Percentiles rank a stretch among this genome's conserved stretches.
Evolutionary conservation across 2,888 invertebrate species (phyloP).

Genomic region (Ganaspis brasiliensis): DNA sequence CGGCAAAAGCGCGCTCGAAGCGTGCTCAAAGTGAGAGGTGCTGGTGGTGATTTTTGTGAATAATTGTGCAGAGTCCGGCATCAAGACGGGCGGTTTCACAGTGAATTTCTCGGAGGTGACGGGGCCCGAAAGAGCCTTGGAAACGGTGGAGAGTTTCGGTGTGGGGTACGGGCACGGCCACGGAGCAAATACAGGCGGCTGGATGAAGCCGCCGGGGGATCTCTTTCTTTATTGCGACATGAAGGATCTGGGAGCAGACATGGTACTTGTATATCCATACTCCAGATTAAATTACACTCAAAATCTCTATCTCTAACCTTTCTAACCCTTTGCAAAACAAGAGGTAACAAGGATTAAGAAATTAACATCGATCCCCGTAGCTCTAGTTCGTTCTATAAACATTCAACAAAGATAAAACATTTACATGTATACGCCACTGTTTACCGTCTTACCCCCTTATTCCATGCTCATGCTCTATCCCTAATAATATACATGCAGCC

Average conservation of each 20-base stretch:
- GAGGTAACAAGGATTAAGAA: too few species aligned
- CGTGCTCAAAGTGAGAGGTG: constrained; percentile 55
- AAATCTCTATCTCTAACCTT: too few species aligned
- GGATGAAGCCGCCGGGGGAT: constrained; percentile 87
- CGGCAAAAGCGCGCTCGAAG: constrained; percentile 36
- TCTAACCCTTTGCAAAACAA: too few species aligned
- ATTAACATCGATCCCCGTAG: too few species aligned
- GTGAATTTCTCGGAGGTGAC: constrained; percentile 75
- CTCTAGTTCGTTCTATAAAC: too few species aligned
- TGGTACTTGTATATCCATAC: constrained; percentile 84
- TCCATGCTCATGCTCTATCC: too few species aligned
- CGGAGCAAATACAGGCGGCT: constrained; percentile 77
- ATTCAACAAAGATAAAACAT: too few species aligned
- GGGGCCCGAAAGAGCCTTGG: constrained; percentile 74
- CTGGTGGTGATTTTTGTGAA: constrained; percentile 46
- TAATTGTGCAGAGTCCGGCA: constrained; percentile 51
- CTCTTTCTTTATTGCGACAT: constrained; percentile 88
- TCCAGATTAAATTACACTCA: too few species aligned
- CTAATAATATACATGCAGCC: too few species aligned
- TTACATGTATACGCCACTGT: too few species aligned
- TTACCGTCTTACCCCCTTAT: too few species aligned
- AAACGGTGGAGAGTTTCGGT: constrained; percentile 80
- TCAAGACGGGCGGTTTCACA: constrained; percentile 67
- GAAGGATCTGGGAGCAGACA: constrained; percentile 91
- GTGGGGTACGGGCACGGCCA: constrained; percentile 74